Evolutionary conservation across 2,888 invertebrate genomes (phyloP).

Genomic region (Siphonodentalium dalli): DNA sequence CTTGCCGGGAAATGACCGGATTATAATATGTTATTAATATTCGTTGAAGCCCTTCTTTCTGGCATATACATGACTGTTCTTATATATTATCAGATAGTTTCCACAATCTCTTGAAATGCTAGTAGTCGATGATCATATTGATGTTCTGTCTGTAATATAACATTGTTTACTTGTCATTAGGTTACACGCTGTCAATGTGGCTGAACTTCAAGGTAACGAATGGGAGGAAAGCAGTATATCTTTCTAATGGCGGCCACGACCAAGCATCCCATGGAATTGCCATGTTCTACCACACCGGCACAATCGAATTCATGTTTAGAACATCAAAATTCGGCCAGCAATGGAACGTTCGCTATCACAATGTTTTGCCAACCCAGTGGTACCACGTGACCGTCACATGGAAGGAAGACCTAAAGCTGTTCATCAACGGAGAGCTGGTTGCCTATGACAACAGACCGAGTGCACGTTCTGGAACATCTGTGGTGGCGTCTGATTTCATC

Average conservation of each 20-base stretch:
- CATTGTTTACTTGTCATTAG: too few relatives aligned
- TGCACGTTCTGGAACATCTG: too few relatives aligned
- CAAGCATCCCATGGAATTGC: slow-evolving; percentile 58
- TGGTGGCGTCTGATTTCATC: slow-evolving; percentile 44
- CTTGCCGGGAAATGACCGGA: too few relatives aligned
- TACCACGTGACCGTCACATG: slow-evolving; percentile 61
- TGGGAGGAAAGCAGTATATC: slow-evolving; percentile 46
- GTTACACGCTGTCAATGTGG: slow-evolving; percentile 61
- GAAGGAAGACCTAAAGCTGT: slow-evolving; percentile 43
- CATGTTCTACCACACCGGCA: slow-evolving; percentile 54
- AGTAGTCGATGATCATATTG: too few relatives aligned
- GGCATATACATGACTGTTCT: too few relatives aligned
- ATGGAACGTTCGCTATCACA: slow-evolving; percentile 44
- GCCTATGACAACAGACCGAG: slow-evolving; percentile 26
- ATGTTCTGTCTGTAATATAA: too few relatives aligned
- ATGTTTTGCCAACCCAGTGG: slow-evolving; percentile 53
- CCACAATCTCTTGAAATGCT: too few relatives aligned
- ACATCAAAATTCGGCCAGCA: slow-evolving; percentile 45
- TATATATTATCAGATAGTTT: too few relatives aligned
- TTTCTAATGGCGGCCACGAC: slow-evolving; percentile 61
- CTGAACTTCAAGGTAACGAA: slow-evolving; percentile 48
- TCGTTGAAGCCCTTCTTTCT: too few relatives aligned
- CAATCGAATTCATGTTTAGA: slow-evolving; percentile 56
- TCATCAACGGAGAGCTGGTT: slow-evolving; percentile 51
- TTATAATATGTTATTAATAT: too few relatives aligned